Evolutionary conservation across 1,140 invertebrate genomes (phyloP).

Genomic region (Leucophenga varia): DNA sequence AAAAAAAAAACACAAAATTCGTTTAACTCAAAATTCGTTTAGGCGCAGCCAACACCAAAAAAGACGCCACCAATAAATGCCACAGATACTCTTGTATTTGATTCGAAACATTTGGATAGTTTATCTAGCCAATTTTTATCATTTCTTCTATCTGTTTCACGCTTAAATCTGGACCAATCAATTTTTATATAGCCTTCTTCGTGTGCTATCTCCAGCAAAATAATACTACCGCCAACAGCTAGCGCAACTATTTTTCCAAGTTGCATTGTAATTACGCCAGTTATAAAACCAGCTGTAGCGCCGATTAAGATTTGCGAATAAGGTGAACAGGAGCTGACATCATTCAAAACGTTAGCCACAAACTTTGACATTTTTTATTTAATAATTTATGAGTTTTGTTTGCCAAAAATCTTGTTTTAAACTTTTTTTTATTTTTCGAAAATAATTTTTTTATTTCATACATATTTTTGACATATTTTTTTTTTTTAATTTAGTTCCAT

Average conservation of each 20-base stretch:
- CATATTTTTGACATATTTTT: no score
- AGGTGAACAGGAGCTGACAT: no score
- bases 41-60: no score
- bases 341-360: not conserved
- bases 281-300: slow-evolving; percentile 51
- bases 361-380: slow-evolving; percentile 5
- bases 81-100: no score
- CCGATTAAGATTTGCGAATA: no score
- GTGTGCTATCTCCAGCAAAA: slow-evolving; percentile 82
- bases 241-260: slow-evolving; percentile 83
- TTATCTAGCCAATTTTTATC: slow-evolving; percentile 59
- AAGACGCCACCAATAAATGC: no score
- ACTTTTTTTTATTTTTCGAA: no score
- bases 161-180: slow-evolving; percentile 82
- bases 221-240: slow-evolving; percentile 79
- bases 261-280: slow-evolving; percentile 84
- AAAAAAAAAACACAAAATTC: no score
- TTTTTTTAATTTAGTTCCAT: no score
- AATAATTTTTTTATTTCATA: no score
- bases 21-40: no score
- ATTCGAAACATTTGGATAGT: slow-evolving; percentile 4
- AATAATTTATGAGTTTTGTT: slow-evolving; percentile 1
- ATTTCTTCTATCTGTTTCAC: slow-evolving; percentile 73
- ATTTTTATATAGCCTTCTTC: slow-evolving; percentile 85
- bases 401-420: no score